Conservation (phyloP, 2,113 vertebrate species). For the Clarias magur region DNA sequence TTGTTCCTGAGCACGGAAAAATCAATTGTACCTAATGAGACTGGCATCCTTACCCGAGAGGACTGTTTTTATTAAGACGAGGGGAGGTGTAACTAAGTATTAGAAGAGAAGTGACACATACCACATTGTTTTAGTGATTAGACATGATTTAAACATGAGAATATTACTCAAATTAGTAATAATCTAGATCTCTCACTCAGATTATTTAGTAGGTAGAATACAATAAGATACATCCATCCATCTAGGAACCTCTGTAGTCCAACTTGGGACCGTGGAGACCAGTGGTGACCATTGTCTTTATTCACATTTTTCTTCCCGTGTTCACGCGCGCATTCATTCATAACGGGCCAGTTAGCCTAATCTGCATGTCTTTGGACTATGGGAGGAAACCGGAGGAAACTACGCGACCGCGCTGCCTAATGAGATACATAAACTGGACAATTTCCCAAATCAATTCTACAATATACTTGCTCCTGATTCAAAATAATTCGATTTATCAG, state of each 20-base stretch:
- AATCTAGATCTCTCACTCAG: neutral
- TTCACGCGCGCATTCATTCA: no score
- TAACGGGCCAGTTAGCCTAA: no score
- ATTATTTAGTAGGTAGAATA: neutral
- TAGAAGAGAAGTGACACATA: neutral
- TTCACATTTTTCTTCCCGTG: no score
- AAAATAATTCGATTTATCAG: neutral
- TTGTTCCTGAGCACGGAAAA: no score
- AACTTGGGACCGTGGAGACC: no score
- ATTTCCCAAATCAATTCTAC: neutral
- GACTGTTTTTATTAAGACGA: neutral
- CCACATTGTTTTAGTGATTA: neutral
- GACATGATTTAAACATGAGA: neutral
- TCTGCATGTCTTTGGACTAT: no score
- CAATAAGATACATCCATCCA: neutral
- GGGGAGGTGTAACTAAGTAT: neutral
- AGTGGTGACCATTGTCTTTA: no score
- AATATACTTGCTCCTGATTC: neutral
- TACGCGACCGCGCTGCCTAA: no score
- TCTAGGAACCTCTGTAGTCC: no score
- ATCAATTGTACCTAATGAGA: neutral
- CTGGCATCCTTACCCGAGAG: neutral
- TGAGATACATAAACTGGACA: neutral
- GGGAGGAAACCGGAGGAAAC: no score
- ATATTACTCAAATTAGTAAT: neutral